phyloP scores from a whole-genome alignment of 1,140 invertebrate genomes.

The Contarinia nasturtii region DNA sequence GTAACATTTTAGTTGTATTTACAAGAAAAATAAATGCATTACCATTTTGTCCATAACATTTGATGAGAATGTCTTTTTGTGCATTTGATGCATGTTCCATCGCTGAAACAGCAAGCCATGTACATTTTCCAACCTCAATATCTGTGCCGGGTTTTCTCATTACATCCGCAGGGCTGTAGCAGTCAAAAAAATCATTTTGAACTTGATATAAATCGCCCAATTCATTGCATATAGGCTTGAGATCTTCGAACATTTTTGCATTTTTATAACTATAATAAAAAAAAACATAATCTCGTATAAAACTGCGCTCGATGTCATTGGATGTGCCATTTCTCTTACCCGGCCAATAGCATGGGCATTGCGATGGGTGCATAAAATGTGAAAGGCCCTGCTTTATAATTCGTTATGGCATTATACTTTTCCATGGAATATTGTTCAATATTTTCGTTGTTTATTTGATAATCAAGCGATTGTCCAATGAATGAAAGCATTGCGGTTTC shows the following conservation, averaged over 20 bases:
- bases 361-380: conserved; percentile 69
- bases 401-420: conserved; percentile 64
- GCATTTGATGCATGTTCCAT: conserved; percentile 41
- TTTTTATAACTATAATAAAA: conserved; percentile 25
- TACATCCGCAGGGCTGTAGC: conserved; percentile 51
- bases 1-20: no score
- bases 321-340: conserved; percentile 34
- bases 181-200: conserved; percentile 77
- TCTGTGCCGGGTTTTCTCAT: conserved; percentile 77
- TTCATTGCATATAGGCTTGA: background rate
- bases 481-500: conserved; percentile 43
- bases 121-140: conserved; percentile 80
- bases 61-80: conserved; percentile 45
- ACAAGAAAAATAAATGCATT: background rate
- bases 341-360: conserved; percentile 59
- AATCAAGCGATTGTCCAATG: conserved; percentile 53
- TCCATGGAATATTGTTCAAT: conserved; percentile 54
- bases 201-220: conserved; percentile 7
- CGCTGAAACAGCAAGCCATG: conserved; percentile 70
- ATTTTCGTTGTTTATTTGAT: conserved; percentile 33
- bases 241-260: background rate
- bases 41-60: conserved; percentile 45
- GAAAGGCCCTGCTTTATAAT: conserved; percentile 83
- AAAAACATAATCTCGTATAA: conserved; percentile 73
- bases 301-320: conserved; percentile 49